These are phyloP conservation scores for Ictidomys tridecemlineatus DNA, from an alignment of 2,113 vertebrate species.

Conservation along the genomic window DNA sequence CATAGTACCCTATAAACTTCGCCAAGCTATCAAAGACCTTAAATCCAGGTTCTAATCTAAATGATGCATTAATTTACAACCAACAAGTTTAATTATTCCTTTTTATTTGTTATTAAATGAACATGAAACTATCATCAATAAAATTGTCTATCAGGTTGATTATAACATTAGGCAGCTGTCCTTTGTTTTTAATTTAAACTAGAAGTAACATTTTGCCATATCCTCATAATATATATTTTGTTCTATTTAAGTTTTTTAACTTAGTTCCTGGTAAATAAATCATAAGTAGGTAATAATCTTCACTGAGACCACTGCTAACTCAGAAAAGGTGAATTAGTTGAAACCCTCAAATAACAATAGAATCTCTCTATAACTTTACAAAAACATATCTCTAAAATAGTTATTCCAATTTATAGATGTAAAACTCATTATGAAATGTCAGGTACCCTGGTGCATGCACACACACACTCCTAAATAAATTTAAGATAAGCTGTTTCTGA, in stretches of 20 bases:
- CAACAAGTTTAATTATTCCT: not conserved
- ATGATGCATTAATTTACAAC: not conserved
- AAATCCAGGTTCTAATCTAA: not conserved
- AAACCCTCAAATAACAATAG: not conserved
- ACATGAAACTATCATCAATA: not conserved
- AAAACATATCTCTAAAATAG: constrained; percentile 19
- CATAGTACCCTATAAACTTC: not conserved
- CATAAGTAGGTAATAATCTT: constrained; percentile 33
- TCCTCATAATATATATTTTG: not conserved
- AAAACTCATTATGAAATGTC: constrained; percentile 1
- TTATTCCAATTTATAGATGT: not conserved
- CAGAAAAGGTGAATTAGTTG: not conserved
- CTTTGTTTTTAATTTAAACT: constrained; percentile 31
- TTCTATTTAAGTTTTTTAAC: not conserved
- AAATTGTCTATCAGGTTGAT: not conserved
- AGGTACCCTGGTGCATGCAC: not conserved
- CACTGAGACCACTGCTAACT: not conserved
- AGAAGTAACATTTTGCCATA: not conserved
- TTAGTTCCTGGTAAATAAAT: not conserved
- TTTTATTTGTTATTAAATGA: constrained; percentile 33
- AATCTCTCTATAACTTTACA: constrained; percentile 7
- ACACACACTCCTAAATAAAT: not conserved
- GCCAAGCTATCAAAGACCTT: not conserved
- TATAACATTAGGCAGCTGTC: not conserved
- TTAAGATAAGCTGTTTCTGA: constrained; percentile 27